Base-by-base conservation (phyloP, 2,113 vertebrate species). In the Parotia lawesii region DNA sequence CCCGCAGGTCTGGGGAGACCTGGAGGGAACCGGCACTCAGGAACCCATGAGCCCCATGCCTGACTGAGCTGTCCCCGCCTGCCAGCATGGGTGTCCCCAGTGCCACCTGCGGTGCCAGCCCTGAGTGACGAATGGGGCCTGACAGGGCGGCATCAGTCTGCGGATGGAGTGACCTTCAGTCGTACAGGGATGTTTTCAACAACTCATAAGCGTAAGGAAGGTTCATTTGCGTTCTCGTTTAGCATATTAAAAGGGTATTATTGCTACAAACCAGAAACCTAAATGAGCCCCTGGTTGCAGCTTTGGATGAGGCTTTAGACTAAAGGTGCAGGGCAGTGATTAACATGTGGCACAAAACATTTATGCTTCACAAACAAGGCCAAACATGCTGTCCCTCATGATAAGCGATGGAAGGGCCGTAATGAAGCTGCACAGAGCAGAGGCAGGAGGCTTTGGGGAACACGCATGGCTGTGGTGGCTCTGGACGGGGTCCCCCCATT, bases 171-270 rank as follows among this genome's bases (percentile, higher is more conserved):
- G 97, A 97, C 97, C 98, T 97, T 96, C 97, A 91, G 33, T 81
- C 17, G 6, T 86, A 48, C 64, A 91, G 96, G 72, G 90, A 89
- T 57, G 94, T 71, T 95, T 94, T 69, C 91, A 94, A 96, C 95
- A 95, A 75, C 94, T 89, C 96, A 0, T 16, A 20, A 89, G 96
- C 18, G 11, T 56, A 77, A 95, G 76, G 93, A 96, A 97, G 96
- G 94, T 89, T 97, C 95, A 91, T 96, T 96, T 96, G 96, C 65
- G 90, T 50, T 57, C 97, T 97, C 97, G 95, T 97, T 95, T 96
- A 97, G 96, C 96, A 96, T 95, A 97, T 97, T 97, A 97, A 98
- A 97, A 97, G 95, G 91, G 85, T 89, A 93, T 97, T 97, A 97
- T 96, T 97, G 97, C 94, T 93, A 89, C 96, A 97, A 97, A 97